Conservation (phyloP, 2,888 invertebrate species). For the Leptinotarsa juncta region DNA sequence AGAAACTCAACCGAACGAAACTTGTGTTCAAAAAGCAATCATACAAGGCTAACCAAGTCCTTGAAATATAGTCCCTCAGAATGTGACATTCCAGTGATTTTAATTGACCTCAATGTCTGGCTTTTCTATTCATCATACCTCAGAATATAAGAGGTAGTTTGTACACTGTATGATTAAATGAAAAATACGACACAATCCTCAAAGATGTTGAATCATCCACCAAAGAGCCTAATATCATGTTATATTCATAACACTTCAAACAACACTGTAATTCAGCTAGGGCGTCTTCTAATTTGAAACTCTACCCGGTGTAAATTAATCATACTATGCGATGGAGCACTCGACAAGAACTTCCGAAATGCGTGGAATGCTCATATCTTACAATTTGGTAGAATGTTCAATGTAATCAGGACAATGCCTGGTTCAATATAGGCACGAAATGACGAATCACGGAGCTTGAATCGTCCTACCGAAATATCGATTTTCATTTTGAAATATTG, state of each 20-base stretch:
- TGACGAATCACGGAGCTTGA: background rate
- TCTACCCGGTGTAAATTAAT: background rate
- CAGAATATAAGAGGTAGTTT: too few relatives aligned
- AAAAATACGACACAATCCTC: background rate
- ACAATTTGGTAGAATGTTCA: background rate
- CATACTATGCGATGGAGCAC: background rate
- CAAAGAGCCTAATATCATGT: background rate
- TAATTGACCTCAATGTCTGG: too few relatives aligned
- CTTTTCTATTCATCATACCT: too few relatives aligned
- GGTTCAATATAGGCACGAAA: background rate
- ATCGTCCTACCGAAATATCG: too few relatives aligned
- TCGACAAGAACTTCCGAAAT: background rate
- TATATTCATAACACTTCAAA: background rate
- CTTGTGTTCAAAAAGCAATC: too few relatives aligned
- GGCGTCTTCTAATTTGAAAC: background rate
- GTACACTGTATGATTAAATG: background rate
- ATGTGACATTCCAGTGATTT: too few relatives aligned
- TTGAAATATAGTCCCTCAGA: too few relatives aligned
- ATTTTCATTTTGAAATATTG: too few relatives aligned
- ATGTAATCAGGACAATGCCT: background rate
- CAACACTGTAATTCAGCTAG: background rate
- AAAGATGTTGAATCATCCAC: background rate
- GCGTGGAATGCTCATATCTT: slow-evolving; percentile 1
- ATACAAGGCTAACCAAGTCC: too few relatives aligned
- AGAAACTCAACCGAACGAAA: too few relatives aligned